phyloP scores from a whole-genome alignment of 2,113 vertebrate species.

The Alectura lathami region DNA sequence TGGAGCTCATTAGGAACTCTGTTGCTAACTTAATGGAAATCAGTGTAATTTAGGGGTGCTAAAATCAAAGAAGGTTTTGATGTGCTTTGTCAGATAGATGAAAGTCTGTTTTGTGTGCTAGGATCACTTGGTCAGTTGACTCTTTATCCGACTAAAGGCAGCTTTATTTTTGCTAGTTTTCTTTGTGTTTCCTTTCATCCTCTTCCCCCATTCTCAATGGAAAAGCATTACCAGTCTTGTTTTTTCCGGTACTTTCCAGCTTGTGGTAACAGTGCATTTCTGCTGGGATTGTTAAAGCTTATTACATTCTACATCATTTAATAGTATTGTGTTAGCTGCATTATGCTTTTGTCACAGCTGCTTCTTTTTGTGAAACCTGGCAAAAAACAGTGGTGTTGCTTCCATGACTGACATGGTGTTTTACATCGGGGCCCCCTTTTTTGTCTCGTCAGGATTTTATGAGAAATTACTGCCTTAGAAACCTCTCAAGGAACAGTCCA shows the following conservation, averaged over 20 bases:
- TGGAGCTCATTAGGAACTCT: neutral
- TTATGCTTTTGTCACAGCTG: neutral
- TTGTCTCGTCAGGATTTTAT: neutral
- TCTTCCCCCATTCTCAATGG: no score
- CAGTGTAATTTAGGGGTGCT: neutral
- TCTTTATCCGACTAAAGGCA: neutral
- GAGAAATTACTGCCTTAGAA: neutral
- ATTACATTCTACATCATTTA: neutral
- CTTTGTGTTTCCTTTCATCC: neutral
- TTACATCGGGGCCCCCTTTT: neutral
- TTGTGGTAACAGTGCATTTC: neutral
- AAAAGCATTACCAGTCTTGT: neutral
- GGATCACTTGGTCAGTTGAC: neutral
- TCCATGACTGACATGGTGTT: neutral
- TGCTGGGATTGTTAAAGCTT: neutral
- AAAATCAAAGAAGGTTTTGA: neutral
- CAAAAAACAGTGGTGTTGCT: neutral
- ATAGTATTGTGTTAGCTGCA: neutral
- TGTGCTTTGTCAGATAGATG: neutral
- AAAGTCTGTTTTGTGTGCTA: neutral
- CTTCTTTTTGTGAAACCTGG: neutral
- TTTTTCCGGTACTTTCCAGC: neutral
- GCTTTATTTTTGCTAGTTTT: neutral
- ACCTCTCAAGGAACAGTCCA: neutral
- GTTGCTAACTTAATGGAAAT: neutral